Evolutionary conservation across 2,797 vertebrate genomes (phyloP).

Genomic region (Gymnocypris eckloni): DNA sequence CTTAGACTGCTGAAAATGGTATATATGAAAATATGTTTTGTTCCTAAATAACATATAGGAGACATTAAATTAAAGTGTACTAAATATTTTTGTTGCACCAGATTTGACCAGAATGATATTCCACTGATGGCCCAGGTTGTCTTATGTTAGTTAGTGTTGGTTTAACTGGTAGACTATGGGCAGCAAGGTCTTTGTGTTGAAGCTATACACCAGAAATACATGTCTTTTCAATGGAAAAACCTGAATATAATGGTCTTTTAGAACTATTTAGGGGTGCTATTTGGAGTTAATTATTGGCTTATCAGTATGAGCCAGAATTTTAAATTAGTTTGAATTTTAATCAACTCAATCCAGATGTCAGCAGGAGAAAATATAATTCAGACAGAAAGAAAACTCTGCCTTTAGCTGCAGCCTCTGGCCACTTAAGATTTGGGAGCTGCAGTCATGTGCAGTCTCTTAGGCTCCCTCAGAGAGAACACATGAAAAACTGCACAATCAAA

Average conservation of each 20-base stretch:
- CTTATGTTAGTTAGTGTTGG: neutral
- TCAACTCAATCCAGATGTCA: neutral
- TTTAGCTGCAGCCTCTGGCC: neutral
- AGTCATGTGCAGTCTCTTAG: slow-evolving; percentile 39
- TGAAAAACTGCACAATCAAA: slow-evolving; percentile 35
- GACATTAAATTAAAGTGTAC: neutral
- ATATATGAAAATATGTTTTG: neutral
- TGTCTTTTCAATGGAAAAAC: neutral
- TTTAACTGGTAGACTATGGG: neutral
- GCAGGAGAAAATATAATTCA: neutral
- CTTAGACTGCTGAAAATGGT: neutral
- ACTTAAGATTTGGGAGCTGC: slow-evolving; percentile 42
- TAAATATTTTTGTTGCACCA: neutral
- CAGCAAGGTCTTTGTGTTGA: neutral
- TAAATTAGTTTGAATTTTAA: neutral
- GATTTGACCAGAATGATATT: neutral
- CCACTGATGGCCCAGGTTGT: neutral
- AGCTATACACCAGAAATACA: neutral
- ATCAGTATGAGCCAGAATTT: neutral
- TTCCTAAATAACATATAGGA: neutral
- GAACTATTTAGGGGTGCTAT: neutral
- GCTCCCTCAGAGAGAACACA: slow-evolving; percentile 26
- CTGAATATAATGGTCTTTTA: neutral
- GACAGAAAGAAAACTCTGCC: neutral
- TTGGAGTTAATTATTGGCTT: neutral